Percentiles rank a stretch among this genome's conserved stretches.
Conservation (phyloP, 2,797 vertebrate species). For the Heteromormyrus szaboi region DNA sequence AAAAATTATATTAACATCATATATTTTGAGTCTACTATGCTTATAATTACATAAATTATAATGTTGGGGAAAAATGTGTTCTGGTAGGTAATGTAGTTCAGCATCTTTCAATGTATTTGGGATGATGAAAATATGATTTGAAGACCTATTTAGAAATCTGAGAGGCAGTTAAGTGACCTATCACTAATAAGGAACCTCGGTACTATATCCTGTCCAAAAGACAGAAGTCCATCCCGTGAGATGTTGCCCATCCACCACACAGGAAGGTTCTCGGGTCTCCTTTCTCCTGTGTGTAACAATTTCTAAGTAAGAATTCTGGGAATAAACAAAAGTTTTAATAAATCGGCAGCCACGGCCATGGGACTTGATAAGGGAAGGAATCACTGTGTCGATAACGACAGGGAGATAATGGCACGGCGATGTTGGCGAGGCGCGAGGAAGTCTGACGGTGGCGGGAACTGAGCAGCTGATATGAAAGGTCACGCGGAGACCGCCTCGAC, state of each 20-base stretch:
- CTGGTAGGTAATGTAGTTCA: neutral
- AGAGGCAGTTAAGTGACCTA: conserved; percentile 62
- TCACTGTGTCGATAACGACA: neutral
- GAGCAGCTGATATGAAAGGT: conserved; percentile 13
- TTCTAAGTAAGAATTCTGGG: neutral
- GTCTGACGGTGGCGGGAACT: neutral
- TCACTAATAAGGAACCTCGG: conserved; percentile 49
- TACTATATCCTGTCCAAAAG: conserved; percentile 9
- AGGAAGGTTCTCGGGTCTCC: neutral
- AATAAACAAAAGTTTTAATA: conserved; percentile 5
- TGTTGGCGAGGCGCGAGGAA: neutral
- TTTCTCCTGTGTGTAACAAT: conserved; percentile 51
- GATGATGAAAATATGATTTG: conserved; percentile 29
- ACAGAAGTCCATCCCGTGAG: conserved; percentile 46
- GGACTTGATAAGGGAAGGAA: neutral
- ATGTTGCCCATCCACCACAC: conserved; percentile 40
- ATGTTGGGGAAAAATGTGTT: neutral
- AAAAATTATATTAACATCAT: conserved; percentile 28
- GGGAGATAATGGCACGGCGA: neutral
- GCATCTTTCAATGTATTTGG: neutral
- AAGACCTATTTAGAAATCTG: conserved; percentile 63
- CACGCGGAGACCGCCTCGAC: neutral
- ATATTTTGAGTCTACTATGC: conserved; percentile 37
- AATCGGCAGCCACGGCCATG: neutral
- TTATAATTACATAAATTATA: conserved; percentile 21